Evolutionary conservation across 2,888 invertebrate species (phyloP), one percentile per base, ranked within the genome.

Genomic region (Eulithis testata): DNA sequence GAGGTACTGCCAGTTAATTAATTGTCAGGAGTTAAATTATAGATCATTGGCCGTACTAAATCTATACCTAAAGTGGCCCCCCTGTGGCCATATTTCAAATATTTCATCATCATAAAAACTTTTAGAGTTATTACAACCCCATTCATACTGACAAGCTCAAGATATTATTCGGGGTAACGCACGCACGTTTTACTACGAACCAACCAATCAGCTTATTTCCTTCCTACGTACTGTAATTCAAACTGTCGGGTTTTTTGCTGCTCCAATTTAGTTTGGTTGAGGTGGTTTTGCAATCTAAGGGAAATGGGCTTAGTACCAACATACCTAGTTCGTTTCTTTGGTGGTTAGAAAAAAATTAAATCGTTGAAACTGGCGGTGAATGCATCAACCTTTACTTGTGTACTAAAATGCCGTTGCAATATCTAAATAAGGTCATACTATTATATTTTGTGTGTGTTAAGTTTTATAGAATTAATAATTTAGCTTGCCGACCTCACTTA

Each of bases 201-300:
- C 60, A 57, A 63, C 45, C 65, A 63, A 65, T 60, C 40, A 45
- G 31, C 52, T 44, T 21, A 55, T 65, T 67, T 71, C 66, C 71
- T 69, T 66, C 59, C 64, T 63, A 40, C 49, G 59, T 31, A 50
- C 47, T 55, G 59, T 55, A 60, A 65, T 44, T 47, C 50, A 58
- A 54, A 55, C 51, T 63, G 66, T 59, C 66, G 66, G 62, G 45
- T 62, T 62, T 43, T 62, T 59, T 59, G 62, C 40, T 62, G 62
- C 55, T 59, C 66, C 54, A 66, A 51, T 66, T 62, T 47, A 49
- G 21, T 43, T 44, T 14, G 31, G 31, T 66, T 49, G 49, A 58
- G 36, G 49, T 66, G 8, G 55, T 62, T 66, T 55, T 37, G 62
- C 49, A 62, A 66, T 47, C 9, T 11, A 27, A n/a, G 59, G 59